phyloP scores from a whole-genome alignment of 1,140 invertebrate species.

The Protaetia brevitarsis region DNA sequence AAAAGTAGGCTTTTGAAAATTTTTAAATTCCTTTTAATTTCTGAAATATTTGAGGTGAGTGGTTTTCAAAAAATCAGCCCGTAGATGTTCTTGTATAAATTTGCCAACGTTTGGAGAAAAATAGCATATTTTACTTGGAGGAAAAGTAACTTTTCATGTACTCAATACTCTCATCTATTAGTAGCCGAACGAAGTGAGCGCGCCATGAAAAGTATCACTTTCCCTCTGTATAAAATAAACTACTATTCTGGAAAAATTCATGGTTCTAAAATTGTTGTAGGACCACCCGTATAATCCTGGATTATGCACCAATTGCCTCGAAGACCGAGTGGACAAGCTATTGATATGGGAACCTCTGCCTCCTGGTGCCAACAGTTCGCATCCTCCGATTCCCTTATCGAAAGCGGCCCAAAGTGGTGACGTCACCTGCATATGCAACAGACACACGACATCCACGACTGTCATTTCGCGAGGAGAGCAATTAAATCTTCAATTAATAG shows the following conservation, averaged over 20 bases:
- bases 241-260: neutral
- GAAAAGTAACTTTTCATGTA: too few species aligned
- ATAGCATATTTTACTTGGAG: too few species aligned
- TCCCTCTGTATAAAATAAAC: too few species aligned
- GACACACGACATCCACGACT: constrained; percentile 56
- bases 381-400: constrained; percentile 54
- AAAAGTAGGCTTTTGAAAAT: too few species aligned
- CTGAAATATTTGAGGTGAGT: too few species aligned
- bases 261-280: constrained; percentile 46
- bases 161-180: too few species aligned
- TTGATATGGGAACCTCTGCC: constrained; percentile 68
- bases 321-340: constrained; percentile 79
- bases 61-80: too few species aligned
- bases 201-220: too few species aligned
- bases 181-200: too few species aligned
- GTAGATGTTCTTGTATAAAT: too few species aligned
- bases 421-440: constrained; percentile 64
- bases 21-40: too few species aligned
- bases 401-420: constrained; percentile 53
- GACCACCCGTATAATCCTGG: constrained; percentile 74
- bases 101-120: too few species aligned
- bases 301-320: constrained; percentile 76
- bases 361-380: constrained; percentile 44
- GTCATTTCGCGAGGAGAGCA: constrained; percentile 74
- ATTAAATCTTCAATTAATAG: constrained; percentile 72